Conservation (phyloP, 2,888 invertebrate species). For the Alcis repandata region DNA sequence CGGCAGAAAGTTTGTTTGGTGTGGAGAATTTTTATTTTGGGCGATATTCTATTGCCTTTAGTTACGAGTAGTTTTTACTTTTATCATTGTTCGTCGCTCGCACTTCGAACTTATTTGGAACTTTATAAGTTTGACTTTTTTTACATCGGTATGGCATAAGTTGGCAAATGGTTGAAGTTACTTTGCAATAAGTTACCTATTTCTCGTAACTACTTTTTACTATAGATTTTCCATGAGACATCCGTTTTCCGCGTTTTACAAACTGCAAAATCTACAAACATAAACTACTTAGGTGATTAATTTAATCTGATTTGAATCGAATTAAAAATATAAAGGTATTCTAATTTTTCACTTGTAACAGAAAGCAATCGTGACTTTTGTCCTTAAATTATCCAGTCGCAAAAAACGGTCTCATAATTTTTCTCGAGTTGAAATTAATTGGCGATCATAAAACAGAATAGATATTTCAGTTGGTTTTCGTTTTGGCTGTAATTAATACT, state of each 20-base stretch:
- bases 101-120: too few species aligned
- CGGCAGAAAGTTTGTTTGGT: conserved; percentile 1
- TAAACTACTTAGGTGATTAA: too few species aligned
- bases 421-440: conserved; percentile 19
- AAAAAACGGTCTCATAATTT: conserved; percentile 15
- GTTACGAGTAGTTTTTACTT: too few species aligned
- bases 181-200: too few species aligned
- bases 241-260: too few species aligned
- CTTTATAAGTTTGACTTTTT: too few species aligned
- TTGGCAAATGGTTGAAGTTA: too few species aligned
- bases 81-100: too few species aligned
- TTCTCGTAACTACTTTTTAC: too few species aligned
- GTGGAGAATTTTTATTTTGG: conserved; percentile 7
- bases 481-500: conserved; percentile 25
- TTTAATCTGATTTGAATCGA: neutral
- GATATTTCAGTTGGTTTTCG: conserved; percentile 14
- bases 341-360: neutral
- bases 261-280: too few species aligned
- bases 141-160: too few species aligned
- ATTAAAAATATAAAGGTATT: neutral
- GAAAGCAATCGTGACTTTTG: neutral
- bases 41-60: neutral
- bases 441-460: conserved; percentile 25
- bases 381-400: conserved; percentile 5
- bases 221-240: too few species aligned